phyloP scores from a whole-genome alignment of 2,113 vertebrate genomes.

The Gracilinanus agilis region DNA sequence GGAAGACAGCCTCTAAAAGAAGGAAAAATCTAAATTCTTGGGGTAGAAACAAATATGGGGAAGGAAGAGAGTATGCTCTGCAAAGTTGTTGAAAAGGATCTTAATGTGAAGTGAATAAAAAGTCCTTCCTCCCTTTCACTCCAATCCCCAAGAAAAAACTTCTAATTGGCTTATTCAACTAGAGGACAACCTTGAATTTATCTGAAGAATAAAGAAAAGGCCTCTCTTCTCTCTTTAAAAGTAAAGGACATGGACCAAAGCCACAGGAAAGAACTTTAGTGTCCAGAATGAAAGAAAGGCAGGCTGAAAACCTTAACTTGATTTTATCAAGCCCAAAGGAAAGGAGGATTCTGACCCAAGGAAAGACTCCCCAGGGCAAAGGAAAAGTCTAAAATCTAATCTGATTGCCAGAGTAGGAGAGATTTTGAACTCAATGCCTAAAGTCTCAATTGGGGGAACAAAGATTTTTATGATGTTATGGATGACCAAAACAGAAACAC shows the following conservation, averaged over 20 bases:
- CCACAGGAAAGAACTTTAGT: neutral
- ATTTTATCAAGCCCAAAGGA: no score
- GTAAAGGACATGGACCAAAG: neutral
- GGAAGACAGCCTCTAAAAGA: no score
- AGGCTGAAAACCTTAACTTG: no score
- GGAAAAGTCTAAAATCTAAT: neutral
- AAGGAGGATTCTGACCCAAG: no score
- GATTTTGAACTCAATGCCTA: neutral
- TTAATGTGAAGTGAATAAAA: no score
- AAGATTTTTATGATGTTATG: neutral
- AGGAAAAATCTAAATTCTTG: no score
- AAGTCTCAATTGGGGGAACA: no score
- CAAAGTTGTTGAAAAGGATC: no score
- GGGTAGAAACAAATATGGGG: no score
- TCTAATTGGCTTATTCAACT: neutral
- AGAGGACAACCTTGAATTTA: neutral
- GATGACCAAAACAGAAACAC: neutral
- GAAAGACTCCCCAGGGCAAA: neutral
- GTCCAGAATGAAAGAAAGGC: neutral
- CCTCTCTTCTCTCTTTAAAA: neutral
- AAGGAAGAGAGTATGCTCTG: no score
- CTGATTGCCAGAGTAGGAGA: neutral
- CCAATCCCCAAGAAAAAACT: neutral
- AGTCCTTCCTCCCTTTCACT: no score
- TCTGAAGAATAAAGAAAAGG: neutral